Conservation (phyloP, 1,140 invertebrate genomes). For the Drosophila ficusphila region DNA sequence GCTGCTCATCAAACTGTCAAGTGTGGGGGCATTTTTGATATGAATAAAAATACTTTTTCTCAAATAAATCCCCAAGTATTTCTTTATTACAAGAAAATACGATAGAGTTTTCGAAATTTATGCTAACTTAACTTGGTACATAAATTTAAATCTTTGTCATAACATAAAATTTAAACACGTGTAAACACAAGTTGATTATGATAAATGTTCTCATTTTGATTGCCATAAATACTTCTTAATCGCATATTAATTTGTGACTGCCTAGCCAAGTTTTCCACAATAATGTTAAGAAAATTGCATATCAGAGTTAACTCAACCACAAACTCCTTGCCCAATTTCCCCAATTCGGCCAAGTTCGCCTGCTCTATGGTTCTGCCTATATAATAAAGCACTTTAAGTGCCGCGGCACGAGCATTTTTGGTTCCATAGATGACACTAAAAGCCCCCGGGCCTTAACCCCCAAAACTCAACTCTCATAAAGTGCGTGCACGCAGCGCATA, state of each 20-base stretch:
- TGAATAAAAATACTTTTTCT: too few species aligned
- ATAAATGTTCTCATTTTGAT: neutral
- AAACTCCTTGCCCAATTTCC: constrained; percentile 8
- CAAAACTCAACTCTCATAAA: constrained; percentile 20
- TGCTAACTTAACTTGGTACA: too few species aligned
- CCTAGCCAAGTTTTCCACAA: neutral
- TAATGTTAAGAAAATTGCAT: neutral
- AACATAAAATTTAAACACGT: too few species aligned
- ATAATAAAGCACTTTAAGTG: constrained; percentile 58
- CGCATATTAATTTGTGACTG: neutral
- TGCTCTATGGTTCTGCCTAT: constrained; percentile 1
- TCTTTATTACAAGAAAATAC: too few species aligned
- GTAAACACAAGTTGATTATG: too few species aligned
- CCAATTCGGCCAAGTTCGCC: neutral
- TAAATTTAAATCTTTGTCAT: too few species aligned
- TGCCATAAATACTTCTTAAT: neutral
- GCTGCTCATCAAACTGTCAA: neutral
- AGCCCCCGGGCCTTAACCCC: neutral
- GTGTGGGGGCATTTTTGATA: neutral
- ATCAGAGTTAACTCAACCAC: neutral
- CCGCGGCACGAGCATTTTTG: constrained; percentile 48
- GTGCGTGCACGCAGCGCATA: constrained; percentile 53
- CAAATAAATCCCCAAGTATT: too few species aligned
- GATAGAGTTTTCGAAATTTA: too few species aligned
- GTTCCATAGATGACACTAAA: constrained; percentile 55